phyloP scores from a whole-genome alignment of 2,113 vertebrate species.

The Ictalurus furcatus region DNA sequence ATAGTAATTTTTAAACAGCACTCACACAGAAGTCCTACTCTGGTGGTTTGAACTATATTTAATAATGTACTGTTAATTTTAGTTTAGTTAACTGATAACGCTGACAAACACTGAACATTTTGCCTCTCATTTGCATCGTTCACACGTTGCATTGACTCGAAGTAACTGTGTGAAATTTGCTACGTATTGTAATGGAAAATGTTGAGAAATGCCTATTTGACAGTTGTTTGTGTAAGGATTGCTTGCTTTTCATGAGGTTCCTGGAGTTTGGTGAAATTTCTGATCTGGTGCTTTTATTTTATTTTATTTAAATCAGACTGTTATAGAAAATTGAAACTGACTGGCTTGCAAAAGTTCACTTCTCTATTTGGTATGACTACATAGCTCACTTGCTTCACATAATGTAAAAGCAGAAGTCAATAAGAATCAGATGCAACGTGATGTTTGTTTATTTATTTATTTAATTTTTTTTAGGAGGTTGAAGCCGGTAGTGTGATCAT shows the following conservation, averaged over 20 bases:
- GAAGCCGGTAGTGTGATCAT: constrained; percentile 23
- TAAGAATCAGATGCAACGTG: not conserved
- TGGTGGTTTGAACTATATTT: not conserved
- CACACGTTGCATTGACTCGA: not conserved
- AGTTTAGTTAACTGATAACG: not conserved
- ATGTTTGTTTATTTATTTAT: constrained; percentile 23
- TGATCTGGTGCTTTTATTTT: not conserved
- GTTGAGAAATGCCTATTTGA: not conserved
- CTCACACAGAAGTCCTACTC: not conserved
- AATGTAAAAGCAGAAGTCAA: constrained; percentile 45
- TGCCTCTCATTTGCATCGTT: not conserved
- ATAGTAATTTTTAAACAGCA: not conserved
- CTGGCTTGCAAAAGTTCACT: constrained; percentile 14
- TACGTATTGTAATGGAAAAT: not conserved
- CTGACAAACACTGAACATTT: not conserved
- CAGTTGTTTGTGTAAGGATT: not conserved
- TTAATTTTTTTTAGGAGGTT: constrained; percentile 5
- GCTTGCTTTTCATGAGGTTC: not conserved
- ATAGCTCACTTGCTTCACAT: constrained; percentile 4
- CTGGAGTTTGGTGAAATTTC: not conserved
- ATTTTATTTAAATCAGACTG: not conserved
- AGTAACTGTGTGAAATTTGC: not conserved
- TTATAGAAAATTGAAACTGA: constrained; percentile 29
- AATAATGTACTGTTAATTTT: not conserved
- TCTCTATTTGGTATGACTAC: constrained; percentile 22